Percentiles rank a stretch among this genome's conserved stretches.
Conservation (phyloP, 2,797 vertebrate species). For the Linurgus olivaceus region DNA sequence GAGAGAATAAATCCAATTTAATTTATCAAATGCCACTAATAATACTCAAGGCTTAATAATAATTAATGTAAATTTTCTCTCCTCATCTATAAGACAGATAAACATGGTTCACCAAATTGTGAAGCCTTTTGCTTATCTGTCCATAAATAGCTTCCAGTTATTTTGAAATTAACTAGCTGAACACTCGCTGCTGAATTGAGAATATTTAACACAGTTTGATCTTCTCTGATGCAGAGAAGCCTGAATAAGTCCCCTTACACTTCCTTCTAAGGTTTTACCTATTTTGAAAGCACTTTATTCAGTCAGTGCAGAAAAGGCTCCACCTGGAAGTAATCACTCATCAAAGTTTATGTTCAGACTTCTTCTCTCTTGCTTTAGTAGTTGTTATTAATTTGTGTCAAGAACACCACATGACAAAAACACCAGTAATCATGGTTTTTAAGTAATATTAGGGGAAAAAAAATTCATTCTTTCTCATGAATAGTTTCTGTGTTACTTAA, state of each 20-base stretch:
- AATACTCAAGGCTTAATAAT: neutral
- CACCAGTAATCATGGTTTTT: neutral
- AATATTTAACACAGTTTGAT: neutral
- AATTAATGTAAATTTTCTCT: neutral
- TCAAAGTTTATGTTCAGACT: neutral
- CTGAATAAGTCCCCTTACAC: neutral
- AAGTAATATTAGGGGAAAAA: neutral
- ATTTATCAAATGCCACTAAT: neutral
- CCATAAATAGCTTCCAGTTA: neutral
- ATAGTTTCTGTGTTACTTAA: neutral
- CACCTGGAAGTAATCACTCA: neutral
- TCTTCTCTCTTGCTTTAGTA: neutral
- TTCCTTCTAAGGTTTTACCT: neutral
- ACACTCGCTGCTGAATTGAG: neutral
- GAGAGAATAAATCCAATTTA: neutral
- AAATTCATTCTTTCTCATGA: neutral
- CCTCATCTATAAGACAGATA: neutral
- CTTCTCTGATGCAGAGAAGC: neutral
- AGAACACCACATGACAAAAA: neutral
- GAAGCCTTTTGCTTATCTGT: neutral
- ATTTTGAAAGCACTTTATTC: neutral
- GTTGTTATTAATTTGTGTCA: neutral
- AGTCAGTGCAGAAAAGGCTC: neutral
- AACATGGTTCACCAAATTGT: neutral
- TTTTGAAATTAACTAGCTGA: neutral